Evolutionary conservation across 2,113 vertebrate species (phyloP).

Genomic region (Barnardius zonarius): DNA sequence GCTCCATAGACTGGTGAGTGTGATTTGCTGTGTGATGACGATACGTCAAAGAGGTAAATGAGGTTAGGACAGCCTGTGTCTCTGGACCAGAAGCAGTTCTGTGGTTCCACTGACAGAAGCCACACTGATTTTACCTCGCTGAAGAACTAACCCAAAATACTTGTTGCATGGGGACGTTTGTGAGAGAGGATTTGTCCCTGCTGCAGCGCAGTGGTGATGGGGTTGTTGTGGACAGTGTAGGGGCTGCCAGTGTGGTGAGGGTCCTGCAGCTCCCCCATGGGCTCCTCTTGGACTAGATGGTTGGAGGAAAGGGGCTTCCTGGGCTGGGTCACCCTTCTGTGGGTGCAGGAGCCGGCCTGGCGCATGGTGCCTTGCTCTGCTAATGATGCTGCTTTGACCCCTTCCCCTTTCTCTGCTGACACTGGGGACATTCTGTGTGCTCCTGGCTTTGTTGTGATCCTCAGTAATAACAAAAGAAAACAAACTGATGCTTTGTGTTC

Average conservation of each 20-base stretch:
- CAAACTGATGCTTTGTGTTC: neutral
- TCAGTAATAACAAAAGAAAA: neutral
- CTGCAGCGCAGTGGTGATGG: neutral
- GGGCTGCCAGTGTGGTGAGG: rapidly evolving
- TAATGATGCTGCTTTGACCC: neutral
- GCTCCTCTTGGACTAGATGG: neutral
- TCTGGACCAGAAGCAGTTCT: neutral
- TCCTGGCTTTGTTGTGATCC: neutral
- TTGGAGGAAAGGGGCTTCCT: neutral
- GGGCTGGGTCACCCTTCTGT: rapidly evolving
- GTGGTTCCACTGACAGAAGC: neutral
- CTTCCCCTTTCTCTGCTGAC: neutral
- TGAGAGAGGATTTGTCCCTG: neutral
- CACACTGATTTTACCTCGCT: neutral
- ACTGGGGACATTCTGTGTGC: neutral
- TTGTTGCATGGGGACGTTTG: neutral
- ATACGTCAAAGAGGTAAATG: neutral
- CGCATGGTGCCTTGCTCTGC: neutral
- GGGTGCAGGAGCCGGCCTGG: rapidly evolving
- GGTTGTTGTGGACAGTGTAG: no score
- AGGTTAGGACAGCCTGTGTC: neutral
- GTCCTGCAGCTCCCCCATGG: neutral
- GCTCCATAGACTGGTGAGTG: neutral
- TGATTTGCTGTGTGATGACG: neutral
- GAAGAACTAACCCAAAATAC: neutral